Percentiles rank a stretch among this genome's conserved stretches.
Evolutionary conservation across 2,113 vertebrate species (phyloP).

Genomic region (Psilopsiagon aymara): DNA sequence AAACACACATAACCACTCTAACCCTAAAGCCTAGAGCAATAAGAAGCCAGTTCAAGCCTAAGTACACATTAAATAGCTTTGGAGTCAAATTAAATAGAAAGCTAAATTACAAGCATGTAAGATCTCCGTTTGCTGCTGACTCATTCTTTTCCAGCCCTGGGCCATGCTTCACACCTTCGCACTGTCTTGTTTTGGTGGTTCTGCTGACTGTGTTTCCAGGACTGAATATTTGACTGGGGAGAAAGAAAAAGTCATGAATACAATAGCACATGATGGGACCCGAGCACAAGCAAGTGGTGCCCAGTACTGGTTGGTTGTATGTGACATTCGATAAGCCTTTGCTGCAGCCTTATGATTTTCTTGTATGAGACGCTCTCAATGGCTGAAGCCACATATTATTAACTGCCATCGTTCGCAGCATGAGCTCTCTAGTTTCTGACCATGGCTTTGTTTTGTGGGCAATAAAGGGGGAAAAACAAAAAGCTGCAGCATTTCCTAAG

Average conservation of each 20-base stretch:
- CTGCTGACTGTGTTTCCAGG: constrained; percentile 79
- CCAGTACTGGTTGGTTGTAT: neutral
- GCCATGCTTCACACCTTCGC: constrained; percentile 51
- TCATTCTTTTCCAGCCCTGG: neutral
- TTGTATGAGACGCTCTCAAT: neutral
- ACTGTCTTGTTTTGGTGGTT: constrained; percentile 74
- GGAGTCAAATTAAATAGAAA: constrained; percentile 56
- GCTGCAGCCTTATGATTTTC: neutral
- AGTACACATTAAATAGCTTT: constrained; percentile 48
- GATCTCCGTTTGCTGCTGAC: neutral
- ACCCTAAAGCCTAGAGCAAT: constrained; percentile 25
- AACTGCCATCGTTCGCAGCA: neutral
- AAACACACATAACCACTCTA: neutral
- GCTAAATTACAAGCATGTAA: constrained; percentile 55
- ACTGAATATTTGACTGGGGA: constrained; percentile 82
- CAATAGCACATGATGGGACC: neutral
- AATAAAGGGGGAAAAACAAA: neutral
- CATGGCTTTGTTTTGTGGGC: neutral
- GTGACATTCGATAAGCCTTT: neutral
- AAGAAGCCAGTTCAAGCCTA: constrained; percentile 59
- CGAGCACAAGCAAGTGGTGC: fast-evolving
- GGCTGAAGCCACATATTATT: neutral
- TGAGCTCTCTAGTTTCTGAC: neutral
- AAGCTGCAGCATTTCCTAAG: neutral
- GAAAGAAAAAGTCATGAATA: neutral